A percentile compares a stretch with the other conserved stretches of the same genome.
These are phyloP conservation scores for Arbacia lixula DNA, from an alignment of 53 echinoderm and acorn worm species.

Conservation along the genomic window DNA sequence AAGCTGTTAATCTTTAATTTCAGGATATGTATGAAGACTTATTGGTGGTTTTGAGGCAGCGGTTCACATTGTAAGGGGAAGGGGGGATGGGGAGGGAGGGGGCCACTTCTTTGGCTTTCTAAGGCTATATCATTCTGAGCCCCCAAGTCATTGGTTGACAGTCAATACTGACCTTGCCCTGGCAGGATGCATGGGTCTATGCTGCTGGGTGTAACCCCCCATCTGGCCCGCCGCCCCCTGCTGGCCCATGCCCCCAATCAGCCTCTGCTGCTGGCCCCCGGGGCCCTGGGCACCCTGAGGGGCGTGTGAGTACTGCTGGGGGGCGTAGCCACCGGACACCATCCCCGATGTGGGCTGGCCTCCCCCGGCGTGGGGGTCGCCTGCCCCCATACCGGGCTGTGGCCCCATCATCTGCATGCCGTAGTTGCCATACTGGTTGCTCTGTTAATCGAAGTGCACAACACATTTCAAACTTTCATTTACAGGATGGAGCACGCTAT, in stretches of 20 bases:
- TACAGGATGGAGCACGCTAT: no score
- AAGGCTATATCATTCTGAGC: neutral
- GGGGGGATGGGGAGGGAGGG: no score
- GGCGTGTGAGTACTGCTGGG: constrained; percentile 10
- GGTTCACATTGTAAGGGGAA: no score
- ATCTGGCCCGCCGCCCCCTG: constrained; percentile 27
- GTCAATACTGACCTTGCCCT: constrained; percentile 26
- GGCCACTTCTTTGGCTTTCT: no score
- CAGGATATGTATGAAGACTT: no score
- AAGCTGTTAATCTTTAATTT: no score
- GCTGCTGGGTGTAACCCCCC: constrained; percentile 22
- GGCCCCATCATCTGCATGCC: constrained; percentile 27
- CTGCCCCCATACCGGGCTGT: constrained; percentile 13
- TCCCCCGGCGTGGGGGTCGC: constrained; percentile 16
- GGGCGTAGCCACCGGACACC: constrained; percentile 25
- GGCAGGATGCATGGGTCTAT: constrained; percentile 18
- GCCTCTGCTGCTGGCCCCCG: neutral
- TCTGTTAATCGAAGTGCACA: neutral
- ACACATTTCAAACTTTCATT: neutral
- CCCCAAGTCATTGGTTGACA: no score
- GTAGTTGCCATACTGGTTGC: constrained; percentile 32
- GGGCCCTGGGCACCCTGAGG: no score
- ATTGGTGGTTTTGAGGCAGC: no score
- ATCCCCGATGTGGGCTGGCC: constrained; percentile 27
- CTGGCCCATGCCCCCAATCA: constrained; percentile 32